Evolutionary conservation across 1,140 invertebrate genomes (phyloP), one percentile per base, ranked within the genome.

Genomic region (Drosophila mojavensis): DNA sequence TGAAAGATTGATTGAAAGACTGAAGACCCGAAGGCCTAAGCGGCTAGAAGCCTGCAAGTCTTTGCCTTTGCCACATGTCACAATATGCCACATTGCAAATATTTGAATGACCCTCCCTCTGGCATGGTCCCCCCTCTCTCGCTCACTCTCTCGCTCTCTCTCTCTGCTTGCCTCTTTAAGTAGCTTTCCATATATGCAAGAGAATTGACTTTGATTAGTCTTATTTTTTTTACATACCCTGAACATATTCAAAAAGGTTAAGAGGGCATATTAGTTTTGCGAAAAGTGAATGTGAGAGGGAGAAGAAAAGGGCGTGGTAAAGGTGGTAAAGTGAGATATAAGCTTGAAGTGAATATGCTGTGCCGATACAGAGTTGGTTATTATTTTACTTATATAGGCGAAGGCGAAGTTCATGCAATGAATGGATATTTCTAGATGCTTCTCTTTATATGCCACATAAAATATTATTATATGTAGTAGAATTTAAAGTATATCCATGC

Each of bases 41-140:
- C 58, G 20, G 3, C 20, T 24, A 24, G 20, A 24, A 24, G 20
- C 71, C 73, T 51, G 20, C 48, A 10, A 11, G 26, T 30, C 9
- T 55, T 36, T n/a, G 53, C 48, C 50, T 63, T 63, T 65, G 61
- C 72, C 63, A 67, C 55, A 67, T 20, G 54, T 66, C 63, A 20
- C 41, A 33, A 60, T 60, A 33, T 39, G 56, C 45, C 24, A 62
- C n/a, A 30, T 10, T 59, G 33, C 13, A 39, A 20, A 33, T 51
- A 70, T 63, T 56, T 64, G 67, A 70, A 70, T 70, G 28, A 6
- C 28, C 51, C 28, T 17, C n/a, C 51, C n/a, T 15, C 28, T 11
- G 13, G 43, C 7, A 47, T 17, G 7, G 6, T 5, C n/a, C 15
- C n/a, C 43, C 50, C 50, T 33, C 13, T 0, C 50, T 13, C 24